phyloP scores from a whole-genome alignment of 2,888 invertebrate species.

The Hemistola chrysoprasaria region DNA sequence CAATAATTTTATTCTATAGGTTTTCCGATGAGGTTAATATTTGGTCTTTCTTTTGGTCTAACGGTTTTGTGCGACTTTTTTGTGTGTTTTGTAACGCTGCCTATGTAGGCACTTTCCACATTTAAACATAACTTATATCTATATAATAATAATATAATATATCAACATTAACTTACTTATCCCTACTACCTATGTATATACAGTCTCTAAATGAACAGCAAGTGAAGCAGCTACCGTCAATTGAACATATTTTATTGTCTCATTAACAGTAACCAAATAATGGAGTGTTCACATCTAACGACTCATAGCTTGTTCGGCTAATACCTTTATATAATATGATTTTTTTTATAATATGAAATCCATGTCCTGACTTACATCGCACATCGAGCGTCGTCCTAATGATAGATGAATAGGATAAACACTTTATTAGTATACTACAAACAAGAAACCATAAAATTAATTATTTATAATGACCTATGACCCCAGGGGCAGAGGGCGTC shows the following conservation, averaged over 20 bases:
- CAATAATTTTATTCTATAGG: conserved; percentile 23
- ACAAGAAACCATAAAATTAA: no score
- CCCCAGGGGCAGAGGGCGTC: no score
- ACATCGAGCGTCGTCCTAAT: no score
- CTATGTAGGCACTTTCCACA: conserved; percentile 32
- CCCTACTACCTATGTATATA: no score
- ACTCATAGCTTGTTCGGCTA: conserved; percentile 15
- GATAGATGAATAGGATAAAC: no score
- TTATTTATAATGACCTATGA: no score
- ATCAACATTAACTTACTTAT: no score
- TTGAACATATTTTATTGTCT: conserved; percentile 16
- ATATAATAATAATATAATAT: conserved; percentile 2
- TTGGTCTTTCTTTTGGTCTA: conserved; percentile 61
- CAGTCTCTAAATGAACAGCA: conserved; percentile 22
- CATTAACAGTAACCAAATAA: conserved; percentile 6
- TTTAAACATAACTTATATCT: conserved; percentile 19
- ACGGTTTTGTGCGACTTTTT: conserved; percentile 56
- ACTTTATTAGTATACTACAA: no score
- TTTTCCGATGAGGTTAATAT: conserved; percentile 45
- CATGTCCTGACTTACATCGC: no score
- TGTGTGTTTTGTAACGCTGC: conserved; percentile 20
- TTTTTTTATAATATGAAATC: no score
- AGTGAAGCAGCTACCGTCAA: conserved; percentile 15
- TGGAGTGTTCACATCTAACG: no score
- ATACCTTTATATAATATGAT: conserved; percentile 7